Conservation (phyloP, 2,113 vertebrate genomes). For the Herpetotheres cachinnans region DNA sequence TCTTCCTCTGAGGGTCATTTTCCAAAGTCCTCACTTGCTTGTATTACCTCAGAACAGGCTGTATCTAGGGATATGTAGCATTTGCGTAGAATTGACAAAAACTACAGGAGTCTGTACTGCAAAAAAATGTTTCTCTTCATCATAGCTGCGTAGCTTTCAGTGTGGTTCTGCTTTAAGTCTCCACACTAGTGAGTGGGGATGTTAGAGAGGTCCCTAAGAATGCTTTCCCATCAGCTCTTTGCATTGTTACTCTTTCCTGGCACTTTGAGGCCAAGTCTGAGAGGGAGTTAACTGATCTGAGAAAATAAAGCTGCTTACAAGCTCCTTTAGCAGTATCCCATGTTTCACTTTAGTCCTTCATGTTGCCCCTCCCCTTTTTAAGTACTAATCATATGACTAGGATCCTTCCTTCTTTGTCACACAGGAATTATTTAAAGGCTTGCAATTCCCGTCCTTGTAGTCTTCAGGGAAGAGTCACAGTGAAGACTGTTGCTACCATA, state of each 20-base stretch:
- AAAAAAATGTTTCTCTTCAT: background rate
- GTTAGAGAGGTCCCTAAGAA: background rate
- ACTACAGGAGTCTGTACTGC: background rate
- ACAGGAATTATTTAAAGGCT: background rate
- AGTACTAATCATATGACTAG: background rate
- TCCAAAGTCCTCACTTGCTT: background rate
- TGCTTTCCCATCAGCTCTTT: background rate
- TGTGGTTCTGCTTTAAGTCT: background rate
- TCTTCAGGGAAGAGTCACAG: background rate
- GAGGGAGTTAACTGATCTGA: background rate
- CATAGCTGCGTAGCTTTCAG: background rate
- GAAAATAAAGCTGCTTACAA: background rate
- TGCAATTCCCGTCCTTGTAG: background rate
- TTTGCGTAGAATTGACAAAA: background rate
- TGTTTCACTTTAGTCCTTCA: background rate
- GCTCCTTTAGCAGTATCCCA: background rate
- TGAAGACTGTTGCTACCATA: conserved; percentile 17
- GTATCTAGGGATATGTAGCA: background rate
- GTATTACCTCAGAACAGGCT: background rate
- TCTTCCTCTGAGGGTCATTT: background rate
- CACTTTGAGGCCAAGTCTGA: background rate
- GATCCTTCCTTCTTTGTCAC: background rate
- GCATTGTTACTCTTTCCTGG: background rate
- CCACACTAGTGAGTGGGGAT: background rate
- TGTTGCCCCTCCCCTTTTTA: background rate